Evolutionary conservation across 1,140 invertebrate species (phyloP), one percentile per base, ranked within the genome.

Genomic region (Pogonomyrmex barbatus): DNA sequence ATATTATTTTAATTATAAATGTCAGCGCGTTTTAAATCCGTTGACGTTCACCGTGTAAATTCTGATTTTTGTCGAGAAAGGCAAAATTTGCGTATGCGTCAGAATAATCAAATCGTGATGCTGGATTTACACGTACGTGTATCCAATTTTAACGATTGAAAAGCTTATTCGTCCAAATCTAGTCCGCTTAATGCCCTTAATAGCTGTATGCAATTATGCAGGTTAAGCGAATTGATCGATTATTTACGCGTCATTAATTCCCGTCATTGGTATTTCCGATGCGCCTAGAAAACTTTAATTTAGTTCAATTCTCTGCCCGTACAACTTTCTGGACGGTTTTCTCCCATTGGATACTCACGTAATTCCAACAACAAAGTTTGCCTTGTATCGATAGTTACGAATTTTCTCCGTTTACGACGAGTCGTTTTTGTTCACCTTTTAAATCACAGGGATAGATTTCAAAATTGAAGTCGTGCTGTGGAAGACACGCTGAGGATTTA

Each of bases 291-390:
- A 76, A 76, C 39, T 76, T 73, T 54, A 54, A 73, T 73, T 73
- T 17, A 36, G 24, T 82, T 82, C 52, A 70, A 87, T 87, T 52
- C 58, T 50, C n/a, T 24, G 24, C 24, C 36, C 60, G 33, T 24
- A 10, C 39, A 42, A 82, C 33, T 52, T 85, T 85, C 63, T 60
- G 54, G 4, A 4, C 24, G 45, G 70, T 87, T 77, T 77, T 77
- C 54, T 52, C 45, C 39, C 39, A 45, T 54, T 45, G 42, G n/a
- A 2, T 75, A 24, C 39, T 45, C 5, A 54, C 14, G 54, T n/a
- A 45, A 60, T 76, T 45, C 39, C 24, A 76, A 24, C 24, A 24
- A 24, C 24, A 0, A 76, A 76, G 73, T 60, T 79, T 79, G 36
- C 12, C 36, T 62, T 60, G 36, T 52, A 36, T n/a, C 54, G 12